phyloP scores from a whole-genome alignment of 2,888 invertebrate genomes.

The Aporophyla lueneburgensis region DNA sequence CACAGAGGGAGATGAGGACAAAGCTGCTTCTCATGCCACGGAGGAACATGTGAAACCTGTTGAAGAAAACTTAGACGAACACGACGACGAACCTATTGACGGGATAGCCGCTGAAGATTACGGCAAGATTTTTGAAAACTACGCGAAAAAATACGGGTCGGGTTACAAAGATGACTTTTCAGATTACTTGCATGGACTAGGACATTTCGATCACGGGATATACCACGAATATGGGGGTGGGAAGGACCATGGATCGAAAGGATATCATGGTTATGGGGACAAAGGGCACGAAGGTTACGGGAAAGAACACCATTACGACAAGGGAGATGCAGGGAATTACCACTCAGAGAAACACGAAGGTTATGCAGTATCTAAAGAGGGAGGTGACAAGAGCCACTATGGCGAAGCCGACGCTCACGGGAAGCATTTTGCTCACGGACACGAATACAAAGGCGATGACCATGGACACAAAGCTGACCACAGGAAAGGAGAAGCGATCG shows the following conservation, averaged over 20 bases:
- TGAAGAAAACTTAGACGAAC: conserved; percentile 78
- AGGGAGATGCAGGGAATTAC: conserved; percentile 90
- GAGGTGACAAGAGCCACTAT: conserved; percentile 88
- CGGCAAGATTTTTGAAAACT: conserved; percentile 78
- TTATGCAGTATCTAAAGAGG: conserved; percentile 88
- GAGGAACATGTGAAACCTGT: conserved; percentile 82
- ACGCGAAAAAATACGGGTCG: conserved; percentile 77
- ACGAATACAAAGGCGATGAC: conserved; percentile 89
- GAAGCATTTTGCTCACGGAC: conserved; percentile 87
- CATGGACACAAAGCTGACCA: conserved; percentile 89
- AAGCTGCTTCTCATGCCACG: conserved; percentile 76
- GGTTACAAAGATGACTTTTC: conserved; percentile 81
- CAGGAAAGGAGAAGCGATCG: conserved; percentile 92
- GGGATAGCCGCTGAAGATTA: conserved; percentile 83
- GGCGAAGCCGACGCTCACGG: conserved; percentile 88
- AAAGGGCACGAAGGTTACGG: conserved; percentile 89
- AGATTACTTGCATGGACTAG: conserved; percentile 81
- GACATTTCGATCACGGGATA: conserved; percentile 77
- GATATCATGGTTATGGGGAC: conserved; percentile 87
- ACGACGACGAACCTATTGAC: conserved; percentile 72
- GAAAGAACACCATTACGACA: conserved; percentile 86
- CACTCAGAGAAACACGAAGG: conserved; percentile 89
- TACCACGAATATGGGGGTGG: conserved; percentile 82
- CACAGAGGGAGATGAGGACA: conserved; percentile 77
- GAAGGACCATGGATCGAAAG: conserved; percentile 83